These are phyloP conservation scores for Cosmopolites sordidus DNA, from an alignment of 2,888 invertebrate species.

Conservation along the genomic window DNA sequence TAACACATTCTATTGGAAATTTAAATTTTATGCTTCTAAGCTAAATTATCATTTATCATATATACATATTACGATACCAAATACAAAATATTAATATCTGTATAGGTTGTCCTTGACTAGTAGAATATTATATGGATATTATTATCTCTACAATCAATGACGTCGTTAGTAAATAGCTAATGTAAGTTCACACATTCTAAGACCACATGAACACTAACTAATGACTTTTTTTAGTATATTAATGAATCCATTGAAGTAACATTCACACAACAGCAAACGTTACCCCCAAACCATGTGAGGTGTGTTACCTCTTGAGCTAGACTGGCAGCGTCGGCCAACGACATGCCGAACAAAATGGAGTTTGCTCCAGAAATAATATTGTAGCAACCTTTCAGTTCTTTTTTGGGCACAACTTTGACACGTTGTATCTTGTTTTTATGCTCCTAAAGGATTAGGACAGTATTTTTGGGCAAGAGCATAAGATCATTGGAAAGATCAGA, in stretches of 20 bases:
- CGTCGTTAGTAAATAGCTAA: no score
- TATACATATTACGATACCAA: no score
- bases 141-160: no score
- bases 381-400: conserved; percentile 34
- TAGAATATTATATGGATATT: no score
- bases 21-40: no score
- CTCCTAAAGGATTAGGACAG: conserved; percentile 15
- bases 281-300: neutral
- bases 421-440: conserved; percentile 27
- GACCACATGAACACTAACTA: no score
- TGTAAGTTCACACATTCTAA: no score
- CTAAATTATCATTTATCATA: no score
- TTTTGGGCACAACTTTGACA: conserved; percentile 27
- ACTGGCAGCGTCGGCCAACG: conserved; percentile 35
- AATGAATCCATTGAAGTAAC: neutral
- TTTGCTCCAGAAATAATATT: conserved; percentile 36
- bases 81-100: no score
- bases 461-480: neutral
- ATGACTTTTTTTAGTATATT: neutral
- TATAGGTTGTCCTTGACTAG: no score
- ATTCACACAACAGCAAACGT: neutral
- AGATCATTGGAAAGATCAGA: conserved; percentile 42
- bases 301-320: conserved; percentile 36
- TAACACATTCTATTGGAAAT: no score
- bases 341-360: conserved; percentile 37